Percentiles rank a stretch among this genome's conserved stretches.
These are phyloP conservation scores for Macroteleia sp. DNA, from an alignment of 2,888 invertebrate genomes.

Conservation along the genomic window DNA sequence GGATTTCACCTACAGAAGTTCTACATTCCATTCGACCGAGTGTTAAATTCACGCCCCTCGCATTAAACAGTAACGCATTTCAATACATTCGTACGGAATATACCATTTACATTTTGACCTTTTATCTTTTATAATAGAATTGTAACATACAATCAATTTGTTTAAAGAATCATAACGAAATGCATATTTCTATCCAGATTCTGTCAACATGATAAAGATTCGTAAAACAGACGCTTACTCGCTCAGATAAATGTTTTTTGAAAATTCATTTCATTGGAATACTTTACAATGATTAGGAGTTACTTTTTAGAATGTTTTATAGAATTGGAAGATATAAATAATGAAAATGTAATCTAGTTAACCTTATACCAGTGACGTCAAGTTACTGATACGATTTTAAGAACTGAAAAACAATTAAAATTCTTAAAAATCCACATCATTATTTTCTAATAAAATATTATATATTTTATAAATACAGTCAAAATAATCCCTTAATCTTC, in stretches of 20 bases:
- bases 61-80: slow-evolving; percentile 37
- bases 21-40: slow-evolving; percentile 54
- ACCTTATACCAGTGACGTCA: too few relatives aligned
- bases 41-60: slow-evolving; percentile 45
- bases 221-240: slow-evolving; percentile 58
- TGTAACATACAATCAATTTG: slow-evolving; percentile 37
- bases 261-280: slow-evolving; percentile 27
- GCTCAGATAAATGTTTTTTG: slow-evolving; percentile 59
- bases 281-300: too few relatives aligned
- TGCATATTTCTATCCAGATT: slow-evolving; percentile 56
- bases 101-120: slow-evolving; percentile 27
- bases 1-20: slow-evolving; percentile 49
- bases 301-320: too few relatives aligned
- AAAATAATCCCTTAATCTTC: too few relatives aligned
- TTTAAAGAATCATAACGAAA: slow-evolving; percentile 52
- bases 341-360: too few relatives aligned
- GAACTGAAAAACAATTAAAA: too few relatives aligned
- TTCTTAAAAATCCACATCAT: too few relatives aligned
- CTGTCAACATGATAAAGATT: slow-evolving; percentile 60
- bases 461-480: too few relatives aligned
- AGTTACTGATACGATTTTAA: too few relatives aligned
- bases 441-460: too few relatives aligned
- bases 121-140: slow-evolving; percentile 25
- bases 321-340: too few relatives aligned
- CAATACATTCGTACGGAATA: slow-evolving; percentile 34